Conservation (phyloP, 2,797 vertebrate species). For the Diglossa cyanea region DNA sequence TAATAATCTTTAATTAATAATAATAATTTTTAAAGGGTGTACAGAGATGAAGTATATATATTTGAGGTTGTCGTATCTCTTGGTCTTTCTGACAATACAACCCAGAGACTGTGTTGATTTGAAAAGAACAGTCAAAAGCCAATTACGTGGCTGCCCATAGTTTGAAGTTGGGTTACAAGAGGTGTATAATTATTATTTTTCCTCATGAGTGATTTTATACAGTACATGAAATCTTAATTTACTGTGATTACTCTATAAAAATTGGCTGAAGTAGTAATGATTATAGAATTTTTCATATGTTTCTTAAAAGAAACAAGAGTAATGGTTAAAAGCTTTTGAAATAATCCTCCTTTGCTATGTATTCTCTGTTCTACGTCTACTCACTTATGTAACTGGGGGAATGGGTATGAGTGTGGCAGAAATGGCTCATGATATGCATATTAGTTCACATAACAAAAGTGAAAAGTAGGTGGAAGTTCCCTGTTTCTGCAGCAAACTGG, state of each 20-base stretch:
- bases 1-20: not conserved
- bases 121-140: not conserved
- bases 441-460: not conserved
- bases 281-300: not conserved
- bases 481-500: not conserved
- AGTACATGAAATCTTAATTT: not conserved
- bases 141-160: not conserved
- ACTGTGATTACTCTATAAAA: not conserved
- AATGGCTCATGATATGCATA: not conserved
- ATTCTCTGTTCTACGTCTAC: not conserved
- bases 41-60: not conserved
- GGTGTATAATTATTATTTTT: not conserved
- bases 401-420: not conserved
- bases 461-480: conserved; percentile 24
- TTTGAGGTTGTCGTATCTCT: not conserved
- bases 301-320: not conserved
- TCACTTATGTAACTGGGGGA: not conserved
- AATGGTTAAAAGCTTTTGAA: not conserved
- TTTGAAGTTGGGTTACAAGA: not conserved
- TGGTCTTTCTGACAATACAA: not conserved
- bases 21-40: not conserved
- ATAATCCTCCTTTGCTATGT: not conserved
- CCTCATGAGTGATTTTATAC: not conserved
- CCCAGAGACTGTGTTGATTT: not conserved
- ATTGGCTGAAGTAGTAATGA: not conserved